Base-by-base conservation (phyloP, 2,113 vertebrate species). In the Hemichromis elongatus region DNA sequence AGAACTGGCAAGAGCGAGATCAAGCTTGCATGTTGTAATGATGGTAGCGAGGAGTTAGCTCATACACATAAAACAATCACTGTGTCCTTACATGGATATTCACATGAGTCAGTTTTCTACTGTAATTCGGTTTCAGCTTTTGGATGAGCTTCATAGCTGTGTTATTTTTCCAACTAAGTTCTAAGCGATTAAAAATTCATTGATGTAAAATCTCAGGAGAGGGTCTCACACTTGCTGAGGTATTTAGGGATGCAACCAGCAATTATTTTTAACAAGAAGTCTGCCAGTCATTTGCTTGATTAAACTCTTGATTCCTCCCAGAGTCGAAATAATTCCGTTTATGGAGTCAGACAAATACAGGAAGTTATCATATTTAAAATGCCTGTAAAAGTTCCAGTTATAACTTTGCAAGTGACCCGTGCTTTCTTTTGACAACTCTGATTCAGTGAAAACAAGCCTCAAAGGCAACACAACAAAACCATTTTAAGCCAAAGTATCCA, bases 51-150 rank as follows among this genome's bases (percentile, higher is more conserved):
- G 77, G 81, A 57, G 88, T 95, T 91, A 93, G 86, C 92, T 95
- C 92, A 94, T 92, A 30, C 90, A 70, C 59, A 89, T 92, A 90
- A 93, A 95, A 92, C 84, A 90, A 92, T 86, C 81, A 47, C 50
- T 80, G 50, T 90, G 90, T 91, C 93, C 93, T 93, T 93, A 95
- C 88, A 93, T 93, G 94, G 93, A 26, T 87, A 92, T 93, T 84
- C 84, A 54, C 84, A 82, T 80, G 87, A 87, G 86, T 89, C 87
- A 80, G 80, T 66, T 57, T 26, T 88, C 63, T 73, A 53, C 61
- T 86, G 47, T 79, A 55, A 79, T 77, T 88, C 28, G 21, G 19
- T 63, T 88, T 88, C 21, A 40, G 26, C 30, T 75, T 80, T 77
- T 87, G 90, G 90, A 88, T 54, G 30, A 75, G 73, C 85, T 88